Evolutionary conservation across 2,888 invertebrate species (phyloP), one percentile per base, ranked within the genome.

Genomic region (Stegophylla sp.): DNA sequence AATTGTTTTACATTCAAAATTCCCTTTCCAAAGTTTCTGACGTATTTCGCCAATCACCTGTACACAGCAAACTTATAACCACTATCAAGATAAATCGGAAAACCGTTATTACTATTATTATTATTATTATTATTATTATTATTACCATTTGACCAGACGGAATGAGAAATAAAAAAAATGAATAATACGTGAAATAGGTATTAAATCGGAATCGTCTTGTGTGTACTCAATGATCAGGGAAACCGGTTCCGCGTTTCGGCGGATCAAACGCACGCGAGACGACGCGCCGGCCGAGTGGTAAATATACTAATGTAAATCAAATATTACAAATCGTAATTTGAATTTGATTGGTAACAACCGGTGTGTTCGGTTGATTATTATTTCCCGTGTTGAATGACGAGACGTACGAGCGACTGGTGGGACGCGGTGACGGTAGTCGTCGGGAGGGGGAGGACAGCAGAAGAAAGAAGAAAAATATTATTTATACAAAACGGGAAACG

Each of bases 261-360:
- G 43, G 77, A 77, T 77, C 77, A 77, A 77, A 77, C 56, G 9
- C 66, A 53, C 51, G 51, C 48, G 15, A 75, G 63, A 63, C 28
- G 48, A n/a, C n/a, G n/a, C n/a, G n/a, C n/a, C 41, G 51, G 48
- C n/a, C n/a, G n/a, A n/a, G n/a, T n/a, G n/a, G n/a, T n/a, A n/a
- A n/a, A n/a, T n/a, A 75, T 51, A 76, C 66, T 76, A 76, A 77
- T 77, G 79, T 79, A 79, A 69, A 79, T 79, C 79, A 69, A 79
- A 79, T 71, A 79, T 67, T 53, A 69, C 77, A 69, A 77, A 79
- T 71, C 56, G 79, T 71, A 71, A 79, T 79, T 79, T 51, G 79
- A 79, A 79, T 79, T 71, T 71, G 79, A 79, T 79, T 61, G 69
- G 79, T 61, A 79, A 69, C 79, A 79, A 69, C 79, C 69, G 61